A percentile compares a stretch with the other conserved stretches of the same genome.
phyloP scores from a whole-genome alignment of 2,113 vertebrate species.

The Paracanthobrama guichenoti region DNA sequence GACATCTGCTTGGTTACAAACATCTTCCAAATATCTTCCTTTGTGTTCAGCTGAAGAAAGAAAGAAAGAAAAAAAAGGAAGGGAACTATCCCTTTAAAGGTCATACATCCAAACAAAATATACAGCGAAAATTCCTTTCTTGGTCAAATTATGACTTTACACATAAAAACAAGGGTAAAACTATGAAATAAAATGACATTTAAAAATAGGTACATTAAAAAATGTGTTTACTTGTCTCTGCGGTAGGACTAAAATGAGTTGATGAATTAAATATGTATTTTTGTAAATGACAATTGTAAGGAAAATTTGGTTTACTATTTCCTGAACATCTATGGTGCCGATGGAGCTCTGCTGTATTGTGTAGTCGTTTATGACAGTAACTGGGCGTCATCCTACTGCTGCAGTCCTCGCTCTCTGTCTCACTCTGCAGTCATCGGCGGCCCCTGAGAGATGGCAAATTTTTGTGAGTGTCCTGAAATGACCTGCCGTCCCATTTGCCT shows the following conservation, averaged over 20 bases:
- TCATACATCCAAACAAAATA: not conserved
- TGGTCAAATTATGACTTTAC: not conserved
- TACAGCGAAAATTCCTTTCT: not conserved
- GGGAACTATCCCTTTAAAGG: no score
- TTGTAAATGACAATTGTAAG: not conserved
- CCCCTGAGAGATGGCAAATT: constrained; percentile 53
- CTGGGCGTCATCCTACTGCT: constrained; percentile 23
- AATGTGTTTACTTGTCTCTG: not conserved
- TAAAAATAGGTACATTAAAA: not conserved
- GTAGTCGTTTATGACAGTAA: constrained; percentile 3
- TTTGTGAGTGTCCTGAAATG: constrained; percentile 69
- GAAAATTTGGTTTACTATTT: not conserved
- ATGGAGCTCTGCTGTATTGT: not conserved
- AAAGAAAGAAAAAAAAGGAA: no score
- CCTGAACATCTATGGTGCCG: not conserved
- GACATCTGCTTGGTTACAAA: no score
- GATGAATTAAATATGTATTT: not conserved
- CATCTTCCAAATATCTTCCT: no score
- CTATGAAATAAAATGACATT: not conserved
- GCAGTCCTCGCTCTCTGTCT: constrained; percentile 40
- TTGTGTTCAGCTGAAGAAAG: no score
- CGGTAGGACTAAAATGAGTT: not conserved
- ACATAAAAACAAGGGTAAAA: not conserved
- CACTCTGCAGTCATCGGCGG: constrained; percentile 51
- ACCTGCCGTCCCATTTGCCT: constrained; percentile 62